A percentile compares a stretch with the other conserved stretches of the same genome.
Evolutionary conservation across 64 coral and sea anemone species (phyloP).

Genomic region (Astreopora myriophthalma): DNA sequence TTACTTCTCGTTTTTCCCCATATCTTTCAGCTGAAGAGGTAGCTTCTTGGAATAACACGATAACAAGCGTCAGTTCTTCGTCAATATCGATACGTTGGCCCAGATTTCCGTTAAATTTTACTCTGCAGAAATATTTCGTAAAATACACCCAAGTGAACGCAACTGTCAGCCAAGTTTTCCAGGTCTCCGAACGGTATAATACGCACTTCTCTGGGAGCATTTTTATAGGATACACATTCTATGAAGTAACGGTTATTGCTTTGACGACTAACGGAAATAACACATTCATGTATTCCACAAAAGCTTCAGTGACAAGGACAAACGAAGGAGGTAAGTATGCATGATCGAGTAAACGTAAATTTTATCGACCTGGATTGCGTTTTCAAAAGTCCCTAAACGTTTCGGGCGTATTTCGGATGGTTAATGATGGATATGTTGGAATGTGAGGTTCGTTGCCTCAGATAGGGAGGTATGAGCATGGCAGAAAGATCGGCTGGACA

Average conservation of each 20-base stretch:
- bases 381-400: no score
- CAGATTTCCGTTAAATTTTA: no score
- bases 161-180: background rate
- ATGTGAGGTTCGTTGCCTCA: no score
- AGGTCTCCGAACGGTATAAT: background rate
- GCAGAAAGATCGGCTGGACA: no score
- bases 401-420: background rate
- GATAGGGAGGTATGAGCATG: no score
- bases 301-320: background rate
- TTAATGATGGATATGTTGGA: no score
- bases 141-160: background rate
- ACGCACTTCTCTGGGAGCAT: background rate
- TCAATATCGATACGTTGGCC: background rate
- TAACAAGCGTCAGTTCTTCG: background rate
- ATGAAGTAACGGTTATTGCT: background rate
- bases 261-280: background rate
- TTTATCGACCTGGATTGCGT: no score
- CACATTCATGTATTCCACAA: background rate
- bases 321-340: conserved; percentile 23
- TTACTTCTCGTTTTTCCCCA: background rate
- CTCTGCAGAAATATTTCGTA: no score
- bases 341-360: no score
- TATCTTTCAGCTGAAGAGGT: background rate
- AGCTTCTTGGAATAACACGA: background rate
- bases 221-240: background rate